phyloP scores from a whole-genome alignment of 2,888 invertebrate genomes.

The Pristionchus mayeri region DNA sequence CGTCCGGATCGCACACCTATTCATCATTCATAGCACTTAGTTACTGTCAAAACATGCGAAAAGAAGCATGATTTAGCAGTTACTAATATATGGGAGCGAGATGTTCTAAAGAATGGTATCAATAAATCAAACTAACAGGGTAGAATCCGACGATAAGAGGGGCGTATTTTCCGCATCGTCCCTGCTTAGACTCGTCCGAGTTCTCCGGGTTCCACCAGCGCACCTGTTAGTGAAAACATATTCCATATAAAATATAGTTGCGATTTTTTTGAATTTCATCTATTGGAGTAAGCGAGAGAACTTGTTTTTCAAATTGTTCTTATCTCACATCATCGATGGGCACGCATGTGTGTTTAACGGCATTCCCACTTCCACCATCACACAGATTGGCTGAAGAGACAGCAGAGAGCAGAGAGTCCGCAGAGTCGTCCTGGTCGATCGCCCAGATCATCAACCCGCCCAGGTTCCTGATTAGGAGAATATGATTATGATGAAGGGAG shows the following conservation, averaged over 20 bases:
- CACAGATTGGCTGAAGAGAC: constrained; percentile 51
- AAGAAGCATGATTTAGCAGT: too few species aligned
- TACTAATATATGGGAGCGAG: too few species aligned
- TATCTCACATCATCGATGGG: constrained; percentile 1
- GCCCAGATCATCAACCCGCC: constrained; percentile 70
- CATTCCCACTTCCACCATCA: constrained; percentile 48
- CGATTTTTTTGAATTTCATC: neutral
- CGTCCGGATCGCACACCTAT: constrained; percentile 58
- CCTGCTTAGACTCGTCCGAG: neutral
- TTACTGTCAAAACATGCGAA: too few species aligned
- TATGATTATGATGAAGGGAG: too few species aligned
- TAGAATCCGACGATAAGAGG: constrained; percentile 59
- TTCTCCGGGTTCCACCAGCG: constrained; percentile 32
- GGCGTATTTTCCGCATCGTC: constrained; percentile 55
- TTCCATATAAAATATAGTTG: constrained; percentile 15
- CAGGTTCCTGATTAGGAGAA: constrained; percentile 48
- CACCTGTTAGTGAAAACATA: constrained; percentile 49
- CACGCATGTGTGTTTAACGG: neutral
- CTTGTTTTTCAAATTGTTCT: neutral
- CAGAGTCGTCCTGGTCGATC: constrained; percentile 62
- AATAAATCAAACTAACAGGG: constrained; percentile 52
- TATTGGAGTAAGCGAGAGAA: neutral
- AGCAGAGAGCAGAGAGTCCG: constrained; percentile 55
- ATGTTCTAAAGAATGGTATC: too few species aligned
- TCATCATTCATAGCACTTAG: too few species aligned